phyloP scores from a whole-genome alignment of 2,888 invertebrate species.

The Flabesymbios commensalis region DNA sequence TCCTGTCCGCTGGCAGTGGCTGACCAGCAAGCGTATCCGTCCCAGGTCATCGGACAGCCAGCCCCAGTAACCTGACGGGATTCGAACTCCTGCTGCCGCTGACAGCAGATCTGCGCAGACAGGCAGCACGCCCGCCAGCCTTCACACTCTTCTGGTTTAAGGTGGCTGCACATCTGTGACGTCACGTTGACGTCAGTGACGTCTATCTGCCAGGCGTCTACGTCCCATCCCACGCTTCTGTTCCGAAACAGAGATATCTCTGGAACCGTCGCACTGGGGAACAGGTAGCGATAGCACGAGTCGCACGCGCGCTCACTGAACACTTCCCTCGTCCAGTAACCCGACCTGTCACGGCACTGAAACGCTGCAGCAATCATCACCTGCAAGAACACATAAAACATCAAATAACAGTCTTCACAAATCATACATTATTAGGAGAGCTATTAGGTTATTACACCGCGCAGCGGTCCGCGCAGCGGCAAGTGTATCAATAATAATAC shows the following conservation, averaged over 20 bases:
- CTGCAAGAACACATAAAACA: too few relatives aligned
- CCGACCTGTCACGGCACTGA: slow-evolving; percentile 2
- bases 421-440: too few relatives aligned
- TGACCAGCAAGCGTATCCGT: slow-evolving; percentile 48
- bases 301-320: slow-evolving; percentile 41
- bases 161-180: slow-evolving; percentile 11
- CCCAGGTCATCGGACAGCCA: slow-evolving; percentile 45
- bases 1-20: slow-evolving; percentile 34
- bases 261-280: too few relatives aligned
- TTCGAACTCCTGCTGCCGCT: neutral
- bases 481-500: too few relatives aligned
- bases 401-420: too few relatives aligned
- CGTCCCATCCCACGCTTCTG: too few relatives aligned
- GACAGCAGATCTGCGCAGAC: slow-evolving; percentile 1
- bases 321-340: slow-evolving; percentile 4
- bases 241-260: too few relatives aligned
- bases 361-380: too few relatives aligned
- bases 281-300: slow-evolving; percentile 40
- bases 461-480: too few relatives aligned
- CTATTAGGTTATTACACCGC: too few relatives aligned
- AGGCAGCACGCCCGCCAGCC: slow-evolving; percentile 2
- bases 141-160: slow-evolving; percentile 37
- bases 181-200: neutral
- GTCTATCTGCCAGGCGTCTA: neutral
- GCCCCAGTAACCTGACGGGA: neutral